phyloP scores from a whole-genome alignment of 2,888 invertebrate genomes.

The Cryptophagus acutangulus region DNA sequence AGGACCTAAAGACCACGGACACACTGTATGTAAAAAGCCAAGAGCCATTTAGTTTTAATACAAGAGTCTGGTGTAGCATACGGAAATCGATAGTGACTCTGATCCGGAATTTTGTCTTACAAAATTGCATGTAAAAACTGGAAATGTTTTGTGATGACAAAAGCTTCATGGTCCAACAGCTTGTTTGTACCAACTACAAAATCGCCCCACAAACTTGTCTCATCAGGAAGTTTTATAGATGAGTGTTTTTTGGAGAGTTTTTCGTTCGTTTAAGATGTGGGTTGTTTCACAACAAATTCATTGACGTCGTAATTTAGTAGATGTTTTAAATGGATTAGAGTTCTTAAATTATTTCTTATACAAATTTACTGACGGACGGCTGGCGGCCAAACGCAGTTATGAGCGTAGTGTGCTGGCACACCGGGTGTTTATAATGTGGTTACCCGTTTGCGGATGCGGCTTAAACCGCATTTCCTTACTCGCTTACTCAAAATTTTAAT shows the following conservation, averaged over 20 bases:
- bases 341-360: slow-evolving; percentile 2
- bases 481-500: slow-evolving; percentile 45
- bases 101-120: slow-evolving; percentile 23
- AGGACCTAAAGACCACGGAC: no score
- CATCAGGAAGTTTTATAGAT: slow-evolving; percentile 41
- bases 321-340: neutral
- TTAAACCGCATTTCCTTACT: slow-evolving; percentile 38
- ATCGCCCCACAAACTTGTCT: slow-evolving; percentile 29
- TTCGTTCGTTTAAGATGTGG: neutral
- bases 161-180: slow-evolving; percentile 29
- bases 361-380: slow-evolving; percentile 5
- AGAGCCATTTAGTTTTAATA: no score
- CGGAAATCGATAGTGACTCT: slow-evolving; percentile 8
- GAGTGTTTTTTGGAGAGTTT: slow-evolving; percentile 30
- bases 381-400: slow-evolving; percentile 20
- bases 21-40: no score
- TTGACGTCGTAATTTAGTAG: neutral
- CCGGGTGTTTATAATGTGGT: slow-evolving; percentile 48
- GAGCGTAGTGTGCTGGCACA: no score
- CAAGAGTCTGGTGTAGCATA: no score
- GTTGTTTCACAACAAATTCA: neutral
- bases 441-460: slow-evolving; percentile 40
- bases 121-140: slow-evolving; percentile 18
- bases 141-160: slow-evolving; percentile 29
- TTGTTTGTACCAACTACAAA: slow-evolving; percentile 22